Evolutionary conservation across 2,888 invertebrate genomes (phyloP).

Genomic region (Eristalis pertinax): DNA sequence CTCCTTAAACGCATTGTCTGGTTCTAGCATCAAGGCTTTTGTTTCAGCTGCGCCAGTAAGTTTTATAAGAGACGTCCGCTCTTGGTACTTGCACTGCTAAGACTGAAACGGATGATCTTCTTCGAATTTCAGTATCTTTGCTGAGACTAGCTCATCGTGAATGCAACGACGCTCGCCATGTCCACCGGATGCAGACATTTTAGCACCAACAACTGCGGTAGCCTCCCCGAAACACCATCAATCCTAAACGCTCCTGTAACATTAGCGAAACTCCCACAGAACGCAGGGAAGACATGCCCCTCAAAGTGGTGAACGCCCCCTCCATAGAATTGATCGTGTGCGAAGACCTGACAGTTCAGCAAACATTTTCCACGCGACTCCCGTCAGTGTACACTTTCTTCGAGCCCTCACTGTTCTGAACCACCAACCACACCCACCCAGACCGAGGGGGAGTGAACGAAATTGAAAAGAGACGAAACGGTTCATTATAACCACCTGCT

Average conservation of each 20-base stretch:
- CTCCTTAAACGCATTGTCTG: too few relatives aligned
- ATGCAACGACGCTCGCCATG: too few relatives aligned
- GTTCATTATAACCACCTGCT: constrained; percentile 62
- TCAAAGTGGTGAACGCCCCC: background rate
- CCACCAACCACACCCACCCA: background rate
- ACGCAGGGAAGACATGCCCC: too few relatives aligned
- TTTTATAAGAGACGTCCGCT: too few relatives aligned
- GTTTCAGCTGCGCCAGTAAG: too few relatives aligned
- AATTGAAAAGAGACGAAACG: constrained; percentile 34
- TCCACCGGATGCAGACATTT: too few relatives aligned
- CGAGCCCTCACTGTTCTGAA: background rate
- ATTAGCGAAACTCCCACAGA: background rate
- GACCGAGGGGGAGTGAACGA: background rate
- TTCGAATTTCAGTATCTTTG: too few relatives aligned
- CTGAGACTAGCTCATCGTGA: too few relatives aligned
- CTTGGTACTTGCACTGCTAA: too few relatives aligned
- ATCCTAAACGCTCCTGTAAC: background rate
- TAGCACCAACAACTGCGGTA: too few relatives aligned
- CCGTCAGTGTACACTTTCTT: background rate
- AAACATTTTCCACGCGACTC: background rate
- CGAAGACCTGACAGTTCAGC: background rate
- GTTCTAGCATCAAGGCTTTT: too few relatives aligned
- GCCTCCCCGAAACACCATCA: background rate
- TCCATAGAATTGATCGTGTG: background rate
- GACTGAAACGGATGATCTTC: too few relatives aligned